Base-by-base conservation (phyloP, 2,113 vertebrate species). In the Takifugu bimaculatus region DNA sequence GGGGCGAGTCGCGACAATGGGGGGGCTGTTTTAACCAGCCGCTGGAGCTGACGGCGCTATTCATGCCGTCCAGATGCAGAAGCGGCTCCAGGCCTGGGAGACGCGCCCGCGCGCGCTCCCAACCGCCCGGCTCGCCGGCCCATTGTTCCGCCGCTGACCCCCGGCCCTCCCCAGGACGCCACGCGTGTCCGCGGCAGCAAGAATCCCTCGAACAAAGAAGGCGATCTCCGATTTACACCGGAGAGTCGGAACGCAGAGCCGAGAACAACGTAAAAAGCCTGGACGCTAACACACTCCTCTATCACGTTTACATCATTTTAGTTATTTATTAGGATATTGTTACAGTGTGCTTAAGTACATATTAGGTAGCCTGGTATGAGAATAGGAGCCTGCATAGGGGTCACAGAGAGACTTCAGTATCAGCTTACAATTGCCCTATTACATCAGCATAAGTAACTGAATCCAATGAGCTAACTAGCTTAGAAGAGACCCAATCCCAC, bases 401-500 rank as follows among this genome's bases (percentile, higher is more conserved):
- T 87, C 81, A 84, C 74, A 68, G 64, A 70, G 74, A 83, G 66
- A 86, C 74, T 75, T 71, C 54, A 84, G 78, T 81, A 86, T 88
- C 86, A 78, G 65, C 77, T 87, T 88, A 76, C 81, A 78, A 68
- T 70, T 81, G 79, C 77, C 82, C 82, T 84, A 77, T 86, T 85
- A 86, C 82, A 85, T 88, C 84, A 88, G 80, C 79, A 82, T 82
- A 85, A 87, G 79, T 85, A 85, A 87, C 81, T 88, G 86, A 84
- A 88, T 86, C 83, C 84, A 80, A 72, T 65, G 71, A 72, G 75
- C 72, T 87, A 85, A 88, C 83, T 87, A 77, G 84, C 81, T 85
- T 87, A 88, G 74, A 75, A 74, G 85, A 75, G 79, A 80, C 77
- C 76, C 88, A 88, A 87, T 87, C 84, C 83, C 77, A 83, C 81